These are phyloP conservation scores for Perizoma flavofasciatum DNA, from an alignment of 2,888 invertebrate genomes.

Conservation along the genomic window DNA sequence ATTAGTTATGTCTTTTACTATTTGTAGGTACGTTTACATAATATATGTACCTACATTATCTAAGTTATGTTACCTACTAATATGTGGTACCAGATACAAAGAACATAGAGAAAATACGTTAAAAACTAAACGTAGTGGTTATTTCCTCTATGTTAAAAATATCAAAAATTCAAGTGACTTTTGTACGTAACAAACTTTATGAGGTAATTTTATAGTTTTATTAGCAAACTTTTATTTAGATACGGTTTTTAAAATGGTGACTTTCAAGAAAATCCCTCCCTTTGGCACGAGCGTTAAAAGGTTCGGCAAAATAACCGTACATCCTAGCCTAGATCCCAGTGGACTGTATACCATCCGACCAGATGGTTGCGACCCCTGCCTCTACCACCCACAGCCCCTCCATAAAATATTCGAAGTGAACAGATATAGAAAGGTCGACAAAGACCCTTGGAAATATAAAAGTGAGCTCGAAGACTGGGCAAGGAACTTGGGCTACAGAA, in stretches of 20 bases:
- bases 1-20: too few relatives aligned
- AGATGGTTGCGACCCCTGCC: slow-evolving; percentile 62
- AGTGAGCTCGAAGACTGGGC: slow-evolving; percentile 72
- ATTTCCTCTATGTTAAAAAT: too few relatives aligned
- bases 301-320: slow-evolving; percentile 60
- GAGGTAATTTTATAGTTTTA: not conserved
- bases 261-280: slow-evolving; percentile 25
- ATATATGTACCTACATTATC: too few relatives aligned
- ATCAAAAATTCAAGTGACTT: too few relatives aligned
- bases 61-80: too few relatives aligned
- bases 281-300: slow-evolving; percentile 56
- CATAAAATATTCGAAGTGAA: slow-evolving; percentile 55
- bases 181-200: not conserved
- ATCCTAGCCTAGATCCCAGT: slow-evolving; percentile 64
- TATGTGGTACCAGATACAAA: too few relatives aligned
- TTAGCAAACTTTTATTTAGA: not conserved
- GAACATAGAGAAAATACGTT: too few relatives aligned
- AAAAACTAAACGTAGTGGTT: too few relatives aligned
- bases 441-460: slow-evolving; percentile 71
- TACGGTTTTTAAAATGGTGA: slow-evolving; percentile 32
- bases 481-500: slow-evolving; percentile 70
- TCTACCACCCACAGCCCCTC: slow-evolving; percentile 58
- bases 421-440: slow-evolving; percentile 45
- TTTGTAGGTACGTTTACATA: too few relatives aligned
- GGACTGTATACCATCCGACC: slow-evolving; percentile 56